Evolutionary conservation across 2,888 invertebrate genomes (phyloP), one percentile per base, ranked within the genome.

Genomic region (Drosophila helvetica): DNA sequence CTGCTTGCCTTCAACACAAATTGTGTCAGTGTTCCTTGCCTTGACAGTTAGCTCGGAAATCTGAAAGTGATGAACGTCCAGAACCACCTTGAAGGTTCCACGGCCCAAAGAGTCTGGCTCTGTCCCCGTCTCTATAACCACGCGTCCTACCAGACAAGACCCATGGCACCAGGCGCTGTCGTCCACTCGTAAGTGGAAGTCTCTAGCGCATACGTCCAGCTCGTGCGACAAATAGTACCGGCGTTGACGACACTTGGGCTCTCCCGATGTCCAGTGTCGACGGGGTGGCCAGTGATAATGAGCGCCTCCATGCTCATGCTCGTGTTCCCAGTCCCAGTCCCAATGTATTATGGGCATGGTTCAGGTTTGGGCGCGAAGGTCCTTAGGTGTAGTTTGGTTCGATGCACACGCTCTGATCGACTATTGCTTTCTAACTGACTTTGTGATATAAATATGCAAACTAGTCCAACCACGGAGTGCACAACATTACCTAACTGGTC

Each of bases 51-150:
- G 78, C 74, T 91, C 92, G 45, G 88, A 78, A 25, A 79, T 79
- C 58, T 86, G 89, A 47, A 91, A 91, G 66, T 91, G 90, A 64
- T 90, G 90, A 46, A 90, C 90, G 78, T 91, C 91, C 38, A 91
- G 78, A 27, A 91, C 77, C 47, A 91, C 90, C 60, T 89, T 89
- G 63, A 90, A 91, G 8, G 90, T 90, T 58, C 91, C 90, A 18
- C 90, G 88, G 3, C 91, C 90, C 42, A 75, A 59, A 9, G 87
- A 80, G 9, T 90, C 88, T 15, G 86, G 79, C 52, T 90, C 90
- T 0, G 83, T 79, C 43, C 90, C 90, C 7, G 82, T 85, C 69
- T 91, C 91, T 3, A 91, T 81, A 38, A 84, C 82, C 25, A 90
- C 91, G 5, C 86, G 77, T 0, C 86, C 90, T 6, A 90, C 89